Evolutionary conservation across 1,140 invertebrate genomes (phyloP).

Genomic region (Caenorhabditis tropicalis): DNA sequence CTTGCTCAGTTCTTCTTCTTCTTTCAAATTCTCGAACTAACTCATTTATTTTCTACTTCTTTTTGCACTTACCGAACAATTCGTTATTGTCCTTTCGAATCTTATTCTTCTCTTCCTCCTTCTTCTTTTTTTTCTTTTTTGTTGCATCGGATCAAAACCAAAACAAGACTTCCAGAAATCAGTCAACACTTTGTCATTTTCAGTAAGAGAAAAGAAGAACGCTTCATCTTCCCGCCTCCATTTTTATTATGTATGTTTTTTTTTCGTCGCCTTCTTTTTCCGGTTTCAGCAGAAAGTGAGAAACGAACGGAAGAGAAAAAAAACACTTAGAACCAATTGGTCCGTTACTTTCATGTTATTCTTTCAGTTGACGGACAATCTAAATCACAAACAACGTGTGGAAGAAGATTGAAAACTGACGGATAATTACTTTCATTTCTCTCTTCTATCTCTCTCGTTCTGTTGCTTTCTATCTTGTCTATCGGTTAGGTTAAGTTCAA

Average conservation of each 20-base stretch:
- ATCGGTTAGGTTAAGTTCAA: too few species aligned
- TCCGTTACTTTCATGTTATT: neutral
- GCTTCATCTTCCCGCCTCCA: neutral
- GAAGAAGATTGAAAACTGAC: neutral
- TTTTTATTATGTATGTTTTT: conserved; percentile 37
- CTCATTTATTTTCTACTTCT: neutral
- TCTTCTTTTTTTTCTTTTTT: neutral
- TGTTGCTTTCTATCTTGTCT: neutral
- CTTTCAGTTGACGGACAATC: neutral
- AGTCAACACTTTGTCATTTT: conserved; percentile 13
- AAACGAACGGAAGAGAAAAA: conserved; percentile 6
- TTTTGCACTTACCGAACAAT: conserved; percentile 44
- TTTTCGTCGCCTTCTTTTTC: conserved; percentile 6
- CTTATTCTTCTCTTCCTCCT: too few species aligned
- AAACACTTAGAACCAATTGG: conserved; percentile 9
- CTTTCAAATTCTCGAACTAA: too few species aligned
- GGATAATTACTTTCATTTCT: conserved; percentile 9
- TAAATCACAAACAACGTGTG: neutral
- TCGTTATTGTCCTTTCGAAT: conserved; percentile 46
- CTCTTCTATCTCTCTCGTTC: neutral
- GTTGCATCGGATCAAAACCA: neutral
- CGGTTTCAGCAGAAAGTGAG: neutral
- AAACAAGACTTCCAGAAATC: conserved; percentile 3
- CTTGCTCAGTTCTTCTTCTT: neutral
- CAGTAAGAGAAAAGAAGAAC: neutral